Evolutionary conservation across 2,888 invertebrate species (phyloP).

Genomic region (Dynastes hyllus): DNA sequence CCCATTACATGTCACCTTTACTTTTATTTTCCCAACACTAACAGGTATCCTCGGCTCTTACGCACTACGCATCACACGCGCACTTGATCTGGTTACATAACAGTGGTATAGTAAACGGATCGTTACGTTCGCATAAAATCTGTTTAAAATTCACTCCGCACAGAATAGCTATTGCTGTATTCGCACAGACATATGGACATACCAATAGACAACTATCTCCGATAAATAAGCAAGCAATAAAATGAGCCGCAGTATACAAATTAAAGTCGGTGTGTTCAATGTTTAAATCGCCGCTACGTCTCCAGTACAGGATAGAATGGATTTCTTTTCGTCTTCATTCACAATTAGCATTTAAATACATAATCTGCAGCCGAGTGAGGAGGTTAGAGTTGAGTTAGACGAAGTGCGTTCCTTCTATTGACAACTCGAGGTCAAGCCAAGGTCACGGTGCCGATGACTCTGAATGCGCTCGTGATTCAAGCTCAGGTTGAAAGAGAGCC

Average conservation of each 20-base stretch:
- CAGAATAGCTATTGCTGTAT: slow-evolving; percentile 11
- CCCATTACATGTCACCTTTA: slow-evolving; percentile 36
- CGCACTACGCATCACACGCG: slow-evolving; percentile 18
- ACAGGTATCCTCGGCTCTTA: slow-evolving; percentile 2
- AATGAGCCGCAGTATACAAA: slow-evolving; percentile 34
- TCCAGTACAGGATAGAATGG: background rate
- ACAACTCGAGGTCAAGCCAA: slow-evolving; percentile 61
- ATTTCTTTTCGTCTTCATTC: slow-evolving; percentile 48
- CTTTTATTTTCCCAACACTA: slow-evolving; percentile 14
- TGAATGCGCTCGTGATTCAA: slow-evolving; percentile 61
- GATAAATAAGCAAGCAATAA: slow-evolving; percentile 32
- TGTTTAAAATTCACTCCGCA: slow-evolving; percentile 41
- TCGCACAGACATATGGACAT: background rate
- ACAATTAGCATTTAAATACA: slow-evolving; percentile 57
- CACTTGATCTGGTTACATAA: slow-evolving; percentile 33
- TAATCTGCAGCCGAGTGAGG: slow-evolving; percentile 55
- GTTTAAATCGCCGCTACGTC: slow-evolving; percentile 44
- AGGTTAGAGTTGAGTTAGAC: slow-evolving; percentile 58
- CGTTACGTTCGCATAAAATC: slow-evolving; percentile 38
- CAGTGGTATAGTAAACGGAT: slow-evolving; percentile 19
- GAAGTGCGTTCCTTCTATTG: slow-evolving; percentile 58
- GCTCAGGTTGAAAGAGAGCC: slow-evolving; percentile 54
- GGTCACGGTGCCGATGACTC: slow-evolving; percentile 64
- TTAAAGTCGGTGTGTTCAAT: slow-evolving; percentile 35
- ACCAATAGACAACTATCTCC: slow-evolving; percentile 27